phyloP scores from a whole-genome alignment of 2,888 invertebrate species.

The Andrena fulva region DNA sequence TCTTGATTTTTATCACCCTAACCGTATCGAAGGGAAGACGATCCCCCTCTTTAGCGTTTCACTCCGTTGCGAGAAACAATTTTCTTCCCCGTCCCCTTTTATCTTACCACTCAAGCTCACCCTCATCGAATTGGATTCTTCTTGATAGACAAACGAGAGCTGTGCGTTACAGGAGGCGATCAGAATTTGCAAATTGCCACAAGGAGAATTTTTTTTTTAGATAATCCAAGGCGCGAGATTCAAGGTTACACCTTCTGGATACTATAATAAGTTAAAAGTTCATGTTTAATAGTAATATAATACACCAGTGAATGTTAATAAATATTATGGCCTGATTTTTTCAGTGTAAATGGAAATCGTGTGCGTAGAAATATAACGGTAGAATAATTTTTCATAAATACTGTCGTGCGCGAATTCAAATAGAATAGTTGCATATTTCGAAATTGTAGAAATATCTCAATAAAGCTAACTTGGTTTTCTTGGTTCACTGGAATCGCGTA shows the following conservation, averaged over 20 bases:
- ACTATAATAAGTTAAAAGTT: not conserved
- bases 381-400: too few species aligned
- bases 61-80: constrained; percentile 59
- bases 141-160: constrained; percentile 45
- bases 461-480: too few species aligned
- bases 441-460: too few species aligned
- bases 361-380: too few species aligned
- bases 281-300: too few species aligned
- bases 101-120: constrained; percentile 36
- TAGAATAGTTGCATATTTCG: too few species aligned
- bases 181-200: constrained; percentile 1
- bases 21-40: constrained; percentile 43
- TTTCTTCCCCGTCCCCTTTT: constrained; percentile 57
- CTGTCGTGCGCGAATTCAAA: too few species aligned
- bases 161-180: constrained; percentile 39
- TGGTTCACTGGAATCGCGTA: too few species aligned
- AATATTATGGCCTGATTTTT: too few species aligned
- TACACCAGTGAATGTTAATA: too few species aligned
- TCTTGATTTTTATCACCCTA: constrained; percentile 60
- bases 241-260: not conserved
- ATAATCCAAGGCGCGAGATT: not conserved
- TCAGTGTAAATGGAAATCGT: too few species aligned
- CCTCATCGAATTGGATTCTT: constrained; percentile 51
- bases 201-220: not conserved
- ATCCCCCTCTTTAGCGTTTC: constrained; percentile 48